Evolutionary conservation across 2,888 invertebrate genomes (phyloP).

Genomic region (Lasioglossum villosulum): DNA sequence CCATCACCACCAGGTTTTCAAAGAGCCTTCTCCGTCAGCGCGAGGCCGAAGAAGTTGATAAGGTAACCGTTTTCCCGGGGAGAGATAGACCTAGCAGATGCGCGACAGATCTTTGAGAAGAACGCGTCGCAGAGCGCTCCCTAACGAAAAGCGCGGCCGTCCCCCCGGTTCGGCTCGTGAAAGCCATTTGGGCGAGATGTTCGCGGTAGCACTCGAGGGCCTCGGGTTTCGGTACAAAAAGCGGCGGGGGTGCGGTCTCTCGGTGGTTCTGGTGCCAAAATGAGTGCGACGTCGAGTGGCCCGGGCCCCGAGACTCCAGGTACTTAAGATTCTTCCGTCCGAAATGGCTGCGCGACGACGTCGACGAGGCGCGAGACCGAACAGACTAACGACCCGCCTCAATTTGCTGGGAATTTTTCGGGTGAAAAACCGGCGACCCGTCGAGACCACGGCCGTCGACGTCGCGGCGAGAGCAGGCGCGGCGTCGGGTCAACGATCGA

Average conservation of each 20-base stretch:
- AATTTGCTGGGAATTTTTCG: conserved; percentile 36
- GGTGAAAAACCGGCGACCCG: conserved; percentile 12
- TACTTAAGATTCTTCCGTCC: conserved; percentile 57
- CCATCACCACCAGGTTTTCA: neutral
- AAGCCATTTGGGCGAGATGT: conserved; percentile 59
- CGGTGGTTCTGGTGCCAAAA: conserved; percentile 56
- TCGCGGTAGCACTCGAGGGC: conserved; percentile 48
- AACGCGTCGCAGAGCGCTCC: conserved; percentile 7
- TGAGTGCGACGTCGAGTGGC: conserved; percentile 46
- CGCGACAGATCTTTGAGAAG: neutral
- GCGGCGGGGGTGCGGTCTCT: conserved; percentile 30
- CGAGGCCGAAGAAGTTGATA: neutral
- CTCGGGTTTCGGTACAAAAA: conserved; percentile 45
- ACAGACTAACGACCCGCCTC: conserved; percentile 34
- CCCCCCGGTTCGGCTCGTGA: neutral
- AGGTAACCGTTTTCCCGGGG: neutral
- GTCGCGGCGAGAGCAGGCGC: neutral
- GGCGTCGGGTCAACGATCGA: conserved; percentile 30
- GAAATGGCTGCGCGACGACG: conserved; percentile 48
- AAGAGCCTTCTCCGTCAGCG: neutral
- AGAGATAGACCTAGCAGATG: conserved; percentile 38
- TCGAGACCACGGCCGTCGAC: conserved; percentile 9
- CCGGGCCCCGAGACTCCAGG: conserved; percentile 34
- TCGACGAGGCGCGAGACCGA: conserved; percentile 29
- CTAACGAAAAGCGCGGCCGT: conserved; percentile 40